These are phyloP conservation scores for Bos taurus DNA, from an alignment of 2,113 vertebrate genomes.

Conservation along the genomic window ARS-UCD2.0 NC_037349.1:48368001-48368500, in stretches of 20 bases:
- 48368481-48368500: slow-evolving; percentile 90
- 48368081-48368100: background rate
- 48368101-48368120: background rate
- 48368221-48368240: background rate
- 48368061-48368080: background rate
- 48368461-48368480: slow-evolving; percentile 79
- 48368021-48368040: background rate
- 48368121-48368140: background rate
- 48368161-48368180: accelerated
- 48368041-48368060: background rate
- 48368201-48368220: background rate
- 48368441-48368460: slow-evolving; percentile 62
- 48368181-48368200: background rate
- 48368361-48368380: background rate
- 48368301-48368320: background rate
- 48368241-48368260: slow-evolving; percentile 61
- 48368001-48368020: background rate
- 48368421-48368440: slow-evolving; percentile 35
- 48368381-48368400: background rate
- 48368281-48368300: slow-evolving; percentile 54
- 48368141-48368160: background rate
- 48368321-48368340: slow-evolving; percentile 33
- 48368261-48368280: background rate
- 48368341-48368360: background rate
- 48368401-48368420: background rate